phyloP scores from a whole-genome alignment of 2,888 invertebrate genomes.

The Ypsolopha scabrella region DNA sequence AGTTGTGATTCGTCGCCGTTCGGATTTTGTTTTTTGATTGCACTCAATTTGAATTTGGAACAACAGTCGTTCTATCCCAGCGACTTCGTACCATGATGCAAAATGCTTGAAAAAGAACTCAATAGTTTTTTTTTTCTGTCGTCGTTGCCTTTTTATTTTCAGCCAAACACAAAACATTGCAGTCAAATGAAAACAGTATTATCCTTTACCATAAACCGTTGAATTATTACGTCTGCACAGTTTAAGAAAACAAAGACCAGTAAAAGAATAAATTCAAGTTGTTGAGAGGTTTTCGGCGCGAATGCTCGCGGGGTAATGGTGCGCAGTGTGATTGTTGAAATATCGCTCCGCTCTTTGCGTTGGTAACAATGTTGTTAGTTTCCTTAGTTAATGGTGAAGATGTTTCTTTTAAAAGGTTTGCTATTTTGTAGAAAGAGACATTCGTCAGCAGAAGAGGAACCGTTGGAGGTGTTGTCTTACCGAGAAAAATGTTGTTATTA shows the following conservation, averaged over 20 bases:
- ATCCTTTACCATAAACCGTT: neutral
- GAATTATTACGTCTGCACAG: neutral
- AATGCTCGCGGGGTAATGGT: conserved; percentile 35
- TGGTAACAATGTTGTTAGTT: conserved; percentile 10
- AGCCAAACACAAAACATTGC: neutral
- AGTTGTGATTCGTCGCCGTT: neutral
- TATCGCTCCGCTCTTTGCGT: conserved; percentile 16
- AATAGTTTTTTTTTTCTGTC: neutral
- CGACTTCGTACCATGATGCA: neutral
- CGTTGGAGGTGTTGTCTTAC: too few relatives aligned
- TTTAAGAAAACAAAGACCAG: neutral
- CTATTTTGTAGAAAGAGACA: too few relatives aligned
- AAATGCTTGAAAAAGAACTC: neutral
- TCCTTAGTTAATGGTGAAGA: too few relatives aligned
- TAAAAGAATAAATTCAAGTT: neutral
- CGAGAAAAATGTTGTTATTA: too few relatives aligned
- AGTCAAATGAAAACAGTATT: neutral
- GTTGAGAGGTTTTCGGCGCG: conserved; percentile 8
- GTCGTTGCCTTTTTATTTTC: neutral
- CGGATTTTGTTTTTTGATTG: neutral
- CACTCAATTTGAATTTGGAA: neutral
- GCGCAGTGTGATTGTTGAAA: conserved; percentile 40
- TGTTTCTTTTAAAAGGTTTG: too few relatives aligned
- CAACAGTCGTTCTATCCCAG: neutral
- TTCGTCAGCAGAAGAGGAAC: too few relatives aligned